Evolutionary conservation across 2,113 vertebrate genomes (phyloP).

Genomic region (Cynoglossus semilaevis): DNA sequence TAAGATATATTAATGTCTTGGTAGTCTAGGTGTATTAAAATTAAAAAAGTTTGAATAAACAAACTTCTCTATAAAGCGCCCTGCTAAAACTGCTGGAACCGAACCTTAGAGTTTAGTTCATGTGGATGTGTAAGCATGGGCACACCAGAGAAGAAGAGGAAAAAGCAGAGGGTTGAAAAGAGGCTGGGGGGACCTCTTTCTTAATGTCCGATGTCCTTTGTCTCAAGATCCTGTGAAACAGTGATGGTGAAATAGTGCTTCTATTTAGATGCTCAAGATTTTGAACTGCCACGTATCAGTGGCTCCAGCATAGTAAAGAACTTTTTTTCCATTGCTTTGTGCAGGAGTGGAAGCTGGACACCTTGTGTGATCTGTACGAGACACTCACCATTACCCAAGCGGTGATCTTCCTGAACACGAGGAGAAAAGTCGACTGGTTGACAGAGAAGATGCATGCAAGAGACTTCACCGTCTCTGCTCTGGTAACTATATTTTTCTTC

Average conservation of each 20-base stretch:
- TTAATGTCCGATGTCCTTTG: slow-evolving; percentile 76
- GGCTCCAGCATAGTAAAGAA: too few relatives aligned
- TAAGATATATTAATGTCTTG: background rate
- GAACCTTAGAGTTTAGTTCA: slow-evolving; percentile 54
- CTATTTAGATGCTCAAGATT: too few relatives aligned
- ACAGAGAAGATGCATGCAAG: slow-evolving; percentile 98
- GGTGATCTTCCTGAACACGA: slow-evolving; percentile 97
- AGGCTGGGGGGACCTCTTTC: slow-evolving; percentile 77
- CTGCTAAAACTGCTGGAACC: slow-evolving; percentile 73
- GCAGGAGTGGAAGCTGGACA: slow-evolving; percentile 98
- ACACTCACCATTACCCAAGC: slow-evolving; percentile 98
- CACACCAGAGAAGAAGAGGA: slow-evolving; percentile 75
- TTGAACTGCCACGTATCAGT: too few relatives aligned
- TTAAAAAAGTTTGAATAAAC: too few relatives aligned
- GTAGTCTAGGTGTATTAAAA: too few relatives aligned
- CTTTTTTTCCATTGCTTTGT: slow-evolving; percentile 1
- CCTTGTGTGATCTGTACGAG: slow-evolving; percentile 95
- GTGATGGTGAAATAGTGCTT: background rate
- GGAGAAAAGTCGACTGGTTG: slow-evolving; percentile 98
- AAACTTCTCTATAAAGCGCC: slow-evolving; percentile 76
- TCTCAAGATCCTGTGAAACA: slow-evolving; percentile 76
- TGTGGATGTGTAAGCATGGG: slow-evolving; percentile 74
- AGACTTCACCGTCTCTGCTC: slow-evolving; percentile 96
- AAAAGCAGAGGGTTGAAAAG: slow-evolving; percentile 67
- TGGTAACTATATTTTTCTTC: slow-evolving; percentile 76